A percentile compares a stretch with the other conserved stretches of the same genome.
These are phyloP conservation scores for Ramphastos sulfuratus DNA, from an alignment of 2,113 vertebrate species.

Conservation along the genomic window DNA sequence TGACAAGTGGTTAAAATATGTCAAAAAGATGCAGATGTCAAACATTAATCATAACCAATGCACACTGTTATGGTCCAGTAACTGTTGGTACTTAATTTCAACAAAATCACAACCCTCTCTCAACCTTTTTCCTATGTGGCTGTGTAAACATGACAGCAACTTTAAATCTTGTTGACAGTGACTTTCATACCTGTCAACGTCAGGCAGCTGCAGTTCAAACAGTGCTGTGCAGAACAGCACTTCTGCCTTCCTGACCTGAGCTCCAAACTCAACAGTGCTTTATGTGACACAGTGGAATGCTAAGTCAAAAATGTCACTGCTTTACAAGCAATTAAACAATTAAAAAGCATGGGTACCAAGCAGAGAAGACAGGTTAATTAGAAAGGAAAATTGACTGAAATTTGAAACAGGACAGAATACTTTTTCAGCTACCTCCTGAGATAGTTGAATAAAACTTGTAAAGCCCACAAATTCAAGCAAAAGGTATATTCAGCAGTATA, in stretches of 20 bases:
- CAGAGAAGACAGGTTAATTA: not conserved
- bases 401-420: not conserved
- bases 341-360: not conserved
- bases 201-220: conserved; percentile 22
- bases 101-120: conserved; percentile 18
- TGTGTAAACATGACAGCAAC: conserved; percentile 57
- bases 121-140: not conserved
- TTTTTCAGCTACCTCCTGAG: not conserved
- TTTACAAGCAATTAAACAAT: conserved; percentile 26
- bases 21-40: conserved; percentile 52
- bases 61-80: not conserved
- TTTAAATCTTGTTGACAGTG: conserved; percentile 66
- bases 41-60: conserved; percentile 46
- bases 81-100: conserved; percentile 37
- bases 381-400: not conserved
- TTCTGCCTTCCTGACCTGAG: not conserved
- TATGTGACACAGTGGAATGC: not conserved
- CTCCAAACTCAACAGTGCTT: not conserved
- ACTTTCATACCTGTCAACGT: conserved; percentile 12
- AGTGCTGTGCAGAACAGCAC: not conserved
- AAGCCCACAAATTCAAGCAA: not conserved
- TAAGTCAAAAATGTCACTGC: not conserved
- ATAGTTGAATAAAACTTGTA: not conserved
- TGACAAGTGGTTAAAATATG: conserved; percentile 15
- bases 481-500: not conserved